Evolutionary conservation across 2,797 vertebrate species (phyloP), one percentile per base, ranked within the genome.

Genomic region (Sebastiscus tertius): DNA sequence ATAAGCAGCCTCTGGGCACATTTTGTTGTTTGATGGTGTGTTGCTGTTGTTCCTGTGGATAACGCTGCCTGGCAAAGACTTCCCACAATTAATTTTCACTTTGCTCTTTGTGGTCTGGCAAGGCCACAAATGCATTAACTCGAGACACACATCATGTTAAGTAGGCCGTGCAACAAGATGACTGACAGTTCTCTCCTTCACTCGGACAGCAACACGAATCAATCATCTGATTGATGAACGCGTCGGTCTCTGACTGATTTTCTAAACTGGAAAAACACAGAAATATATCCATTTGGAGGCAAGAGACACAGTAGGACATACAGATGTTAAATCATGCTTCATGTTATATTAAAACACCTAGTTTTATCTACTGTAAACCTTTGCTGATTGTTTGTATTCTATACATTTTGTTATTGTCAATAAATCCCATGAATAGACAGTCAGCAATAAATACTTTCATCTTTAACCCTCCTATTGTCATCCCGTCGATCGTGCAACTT

Each of bases 1-100:
- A 81, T 84, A 75, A 85, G 85, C 79, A 80, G 71, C 75, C 54
- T 54, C 64, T 79, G 75, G 58, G 66, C 52, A 27, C 49, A 26
- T 70, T 72, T 80, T 54, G 56, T 72, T 54, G 54, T 81, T 61
- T 46, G 65, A 27, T 58, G 39, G n/a, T 46, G 72, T 72, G 34
- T 54, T 75, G 36, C 71, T 56, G 59, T 69, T 63, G n/a, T 49
- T 79, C 65, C 61, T 67, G 52, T 22, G 18, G 63, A 86, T 88
- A 81, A 73, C 49, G 20, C 54, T 49, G 67, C 14, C 49, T 49
- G 64, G 54, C n/a, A 68, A 55, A 64, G 26, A 22, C 13, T 29
- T 59, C 31, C 54, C 62, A 27, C 55, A 79, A 82, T 85, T 68
- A 26, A 72, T 78, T 79, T 72, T 59, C 69, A n/a, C 69, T 82